Evolutionary conservation across 2,113 vertebrate genomes (phyloP).

Genomic region (Saimiri boliviensis): DNA sequence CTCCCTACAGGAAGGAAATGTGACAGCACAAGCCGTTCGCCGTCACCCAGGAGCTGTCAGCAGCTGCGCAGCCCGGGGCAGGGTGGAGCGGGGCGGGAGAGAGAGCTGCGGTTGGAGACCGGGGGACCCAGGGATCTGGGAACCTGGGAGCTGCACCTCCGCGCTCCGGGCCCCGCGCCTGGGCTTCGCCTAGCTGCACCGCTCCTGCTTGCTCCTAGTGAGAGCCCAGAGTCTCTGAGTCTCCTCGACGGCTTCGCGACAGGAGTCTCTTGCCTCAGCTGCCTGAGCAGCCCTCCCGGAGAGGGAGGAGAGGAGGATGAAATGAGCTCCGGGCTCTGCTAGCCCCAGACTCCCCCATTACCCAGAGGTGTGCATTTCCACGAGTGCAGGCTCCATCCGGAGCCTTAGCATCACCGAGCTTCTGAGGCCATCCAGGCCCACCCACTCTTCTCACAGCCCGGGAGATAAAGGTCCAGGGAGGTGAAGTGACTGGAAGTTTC

Average conservation of each 20-base stretch:
- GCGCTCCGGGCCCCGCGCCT: slow-evolving; percentile 42
- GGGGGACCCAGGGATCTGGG: slow-evolving; percentile 35
- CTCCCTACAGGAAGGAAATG: not conserved
- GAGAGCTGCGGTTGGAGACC: not conserved
- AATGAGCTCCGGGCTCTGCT: not conserved
- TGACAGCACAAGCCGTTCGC: not conserved
- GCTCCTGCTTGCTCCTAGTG: slow-evolving; percentile 22
- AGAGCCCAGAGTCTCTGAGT: not conserved
- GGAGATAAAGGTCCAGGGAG: not conserved
- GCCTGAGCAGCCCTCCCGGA: slow-evolving; percentile 1
- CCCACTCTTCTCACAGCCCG: fast-evolving
- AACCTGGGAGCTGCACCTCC: slow-evolving; percentile 62
- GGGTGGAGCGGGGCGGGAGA: slow-evolving; percentile 29
- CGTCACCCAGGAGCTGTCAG: slow-evolving; percentile 27
- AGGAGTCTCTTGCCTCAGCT: not conserved
- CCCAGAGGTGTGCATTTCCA: not conserved
- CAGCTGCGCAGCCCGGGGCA: slow-evolving; percentile 44
- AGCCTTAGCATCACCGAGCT: not conserved
- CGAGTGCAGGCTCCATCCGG: too few species aligned
- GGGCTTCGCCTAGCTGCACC: slow-evolving; percentile 23
- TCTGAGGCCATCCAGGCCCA: not conserved
- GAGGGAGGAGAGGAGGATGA: slow-evolving; percentile 43
- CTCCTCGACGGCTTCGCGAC: too few species aligned
- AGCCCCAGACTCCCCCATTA: not conserved
- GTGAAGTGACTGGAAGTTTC: not conserved